phyloP scores from a whole-genome alignment of 2,113 vertebrate species.

The Dasyornis broadbenti region DNA sequence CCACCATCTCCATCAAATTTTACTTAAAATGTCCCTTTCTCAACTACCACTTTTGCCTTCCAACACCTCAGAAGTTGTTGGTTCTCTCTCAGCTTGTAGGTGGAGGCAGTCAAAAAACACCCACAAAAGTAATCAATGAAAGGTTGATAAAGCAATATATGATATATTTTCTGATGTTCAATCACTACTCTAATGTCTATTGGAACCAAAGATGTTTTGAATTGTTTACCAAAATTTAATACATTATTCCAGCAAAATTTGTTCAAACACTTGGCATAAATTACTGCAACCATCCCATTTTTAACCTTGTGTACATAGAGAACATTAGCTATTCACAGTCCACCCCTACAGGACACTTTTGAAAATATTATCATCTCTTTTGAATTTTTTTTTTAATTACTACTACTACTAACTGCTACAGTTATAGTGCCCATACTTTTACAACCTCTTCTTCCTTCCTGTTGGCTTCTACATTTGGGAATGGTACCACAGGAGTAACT shows the following conservation, averaged over 20 bases:
- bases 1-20: neutral
- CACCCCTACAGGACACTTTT: neutral
- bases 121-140: neutral
- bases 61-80: neutral
- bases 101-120: neutral
- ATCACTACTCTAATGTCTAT: neutral
- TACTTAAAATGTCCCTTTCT: neutral
- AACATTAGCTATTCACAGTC: neutral
- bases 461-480: neutral
- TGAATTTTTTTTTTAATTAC: neutral
- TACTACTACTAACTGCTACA: neutral
- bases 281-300: neutral
- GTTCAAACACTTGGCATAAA: neutral
- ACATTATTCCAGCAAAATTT: neutral
- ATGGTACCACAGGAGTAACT: neutral
- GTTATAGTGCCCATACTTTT: neutral
- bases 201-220: neutral
- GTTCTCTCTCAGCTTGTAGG: neutral
- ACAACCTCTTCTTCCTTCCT: neutral
- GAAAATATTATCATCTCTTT: neutral
- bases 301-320: neutral
- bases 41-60: neutral
- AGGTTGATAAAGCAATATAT: neutral
- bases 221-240: neutral
- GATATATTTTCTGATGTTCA: neutral